These are phyloP conservation scores for Anastrepha ludens DNA, from an alignment of 1,140 invertebrate genomes.

Conservation along the genomic window DNA sequence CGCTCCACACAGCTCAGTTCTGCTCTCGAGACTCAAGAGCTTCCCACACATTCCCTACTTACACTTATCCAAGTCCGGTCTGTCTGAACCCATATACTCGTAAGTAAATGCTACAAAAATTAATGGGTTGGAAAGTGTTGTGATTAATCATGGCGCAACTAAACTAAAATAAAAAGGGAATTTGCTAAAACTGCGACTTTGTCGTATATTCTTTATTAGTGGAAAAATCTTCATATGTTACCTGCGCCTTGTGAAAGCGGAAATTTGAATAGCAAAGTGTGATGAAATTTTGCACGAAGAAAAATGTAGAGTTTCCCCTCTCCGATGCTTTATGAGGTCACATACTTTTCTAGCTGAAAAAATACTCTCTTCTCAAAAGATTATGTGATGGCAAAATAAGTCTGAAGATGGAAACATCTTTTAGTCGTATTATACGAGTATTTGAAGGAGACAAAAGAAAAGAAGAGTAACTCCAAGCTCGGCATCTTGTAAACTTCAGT, in stretches of 20 bases:
- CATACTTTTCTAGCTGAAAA: too few species aligned
- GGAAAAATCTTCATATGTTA: slow-evolving; percentile 27
- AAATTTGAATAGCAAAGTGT: background rate
- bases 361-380: too few species aligned
- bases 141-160: slow-evolving; percentile 32
- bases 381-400: too few species aligned
- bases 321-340: too few species aligned
- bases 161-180: background rate
- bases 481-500: too few species aligned
- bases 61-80: background rate
- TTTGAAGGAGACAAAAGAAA: too few species aligned
- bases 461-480: too few species aligned
- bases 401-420: too few species aligned
- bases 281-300: background rate
- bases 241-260: background rate
- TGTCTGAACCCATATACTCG: background rate
- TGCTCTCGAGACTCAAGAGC: background rate
- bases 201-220: background rate
- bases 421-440: too few species aligned
- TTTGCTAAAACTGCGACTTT: slow-evolving; percentile 1
- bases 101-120: slow-evolving; percentile 23
- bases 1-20: background rate
- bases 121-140: slow-evolving; percentile 50
- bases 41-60: background rate
- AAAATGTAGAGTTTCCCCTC: background rate